A percentile compares a stretch with the other conserved stretches of the same genome.
Evolutionary conservation across 2,888 invertebrate genomes (phyloP).

Genomic region (Eupithecia dodoneata): DNA sequence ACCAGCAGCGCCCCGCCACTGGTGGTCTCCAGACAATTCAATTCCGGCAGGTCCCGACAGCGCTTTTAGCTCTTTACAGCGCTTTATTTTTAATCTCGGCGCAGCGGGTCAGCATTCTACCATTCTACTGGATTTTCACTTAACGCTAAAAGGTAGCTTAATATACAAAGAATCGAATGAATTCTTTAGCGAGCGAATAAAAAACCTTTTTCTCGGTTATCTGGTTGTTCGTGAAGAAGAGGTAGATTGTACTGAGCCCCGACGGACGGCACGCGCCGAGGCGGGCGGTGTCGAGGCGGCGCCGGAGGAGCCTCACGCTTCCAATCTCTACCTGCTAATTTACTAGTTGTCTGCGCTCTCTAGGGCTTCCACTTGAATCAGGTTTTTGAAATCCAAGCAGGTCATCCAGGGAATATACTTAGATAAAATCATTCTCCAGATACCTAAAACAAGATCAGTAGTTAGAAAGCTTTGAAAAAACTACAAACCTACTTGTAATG

Average conservation of each 20-base stretch:
- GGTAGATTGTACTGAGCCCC: not conserved
- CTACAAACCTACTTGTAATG: too few relatives aligned
- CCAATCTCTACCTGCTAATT: not conserved
- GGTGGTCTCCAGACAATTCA: slow-evolving; percentile 31
- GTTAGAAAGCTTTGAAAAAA: too few relatives aligned
- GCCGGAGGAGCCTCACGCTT: not conserved
- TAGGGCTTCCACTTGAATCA: not conserved
- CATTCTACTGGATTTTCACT: slow-evolving; percentile 19
- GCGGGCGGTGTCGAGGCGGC: too few relatives aligned
- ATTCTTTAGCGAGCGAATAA: not conserved
- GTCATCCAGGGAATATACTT: not conserved
- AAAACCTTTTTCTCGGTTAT: not conserved
- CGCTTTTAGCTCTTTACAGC: slow-evolving; percentile 29
- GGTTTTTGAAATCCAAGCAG: not conserved
- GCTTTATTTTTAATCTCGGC: slow-evolving; percentile 34
- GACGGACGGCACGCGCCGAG: too few relatives aligned
- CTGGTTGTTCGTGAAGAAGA: not conserved
- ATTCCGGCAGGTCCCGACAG: slow-evolving; percentile 23
- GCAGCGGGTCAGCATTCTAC: slow-evolving; percentile 25
- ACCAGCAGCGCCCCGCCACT: not conserved
- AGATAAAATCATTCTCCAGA: not conserved
- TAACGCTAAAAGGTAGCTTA: slow-evolving; percentile 21
- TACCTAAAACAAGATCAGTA: not conserved
- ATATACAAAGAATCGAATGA: slow-evolving; percentile 14
- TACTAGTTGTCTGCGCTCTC: not conserved